Percentiles rank a stretch among this genome's conserved stretches.
phyloP scores from a whole-genome alignment of 2,888 invertebrate genomes.

The Drosophila rubida region DNA sequence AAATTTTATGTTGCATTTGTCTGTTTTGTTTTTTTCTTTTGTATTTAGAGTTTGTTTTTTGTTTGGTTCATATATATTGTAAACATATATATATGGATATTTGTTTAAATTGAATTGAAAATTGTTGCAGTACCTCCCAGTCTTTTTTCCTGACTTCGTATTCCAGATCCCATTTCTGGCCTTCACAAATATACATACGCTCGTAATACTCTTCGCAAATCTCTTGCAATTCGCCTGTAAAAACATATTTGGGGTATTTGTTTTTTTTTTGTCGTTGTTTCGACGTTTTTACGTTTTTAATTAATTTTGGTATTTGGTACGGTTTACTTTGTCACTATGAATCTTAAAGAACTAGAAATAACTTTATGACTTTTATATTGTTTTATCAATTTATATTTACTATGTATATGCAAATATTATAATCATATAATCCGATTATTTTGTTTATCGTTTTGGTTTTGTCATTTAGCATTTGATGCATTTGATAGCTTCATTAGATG shows the following conservation, averaged over 20 bases:
- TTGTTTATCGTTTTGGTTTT: slow-evolving; percentile 22
- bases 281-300: slow-evolving; percentile 13
- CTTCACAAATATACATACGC: slow-evolving; percentile 98
- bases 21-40: slow-evolving; percentile 63
- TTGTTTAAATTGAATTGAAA: slow-evolving; percentile 72
- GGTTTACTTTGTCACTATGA: slow-evolving; percentile 28
- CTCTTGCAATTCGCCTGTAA: slow-evolving; percentile 91
- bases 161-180: slow-evolving; percentile 99
- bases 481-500: slow-evolving; percentile 70
- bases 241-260: slow-evolving; percentile 57
- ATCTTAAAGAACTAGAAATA: slow-evolving; percentile 46
- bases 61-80: slow-evolving; percentile 39
- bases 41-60: slow-evolving; percentile 60
- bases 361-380: slow-evolving; percentile 34
- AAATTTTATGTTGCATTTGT: slow-evolving; percentile 50
- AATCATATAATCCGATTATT: slow-evolving; percentile 23
- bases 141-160: slow-evolving; percentile 99
- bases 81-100: slow-evolving; percentile 40
- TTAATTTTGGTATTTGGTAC: slow-evolving; percentile 13
- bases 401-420: slow-evolving; percentile 27
- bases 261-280: slow-evolving; percentile 29
- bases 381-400: slow-evolving; percentile 13
- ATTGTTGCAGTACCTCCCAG: slow-evolving; percentile 95
- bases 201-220: slow-evolving; percentile 98
- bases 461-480: slow-evolving; percentile 26